phyloP scores from a whole-genome alignment of 2,797 vertebrate species.

The Cichlasoma orientale region DNA sequence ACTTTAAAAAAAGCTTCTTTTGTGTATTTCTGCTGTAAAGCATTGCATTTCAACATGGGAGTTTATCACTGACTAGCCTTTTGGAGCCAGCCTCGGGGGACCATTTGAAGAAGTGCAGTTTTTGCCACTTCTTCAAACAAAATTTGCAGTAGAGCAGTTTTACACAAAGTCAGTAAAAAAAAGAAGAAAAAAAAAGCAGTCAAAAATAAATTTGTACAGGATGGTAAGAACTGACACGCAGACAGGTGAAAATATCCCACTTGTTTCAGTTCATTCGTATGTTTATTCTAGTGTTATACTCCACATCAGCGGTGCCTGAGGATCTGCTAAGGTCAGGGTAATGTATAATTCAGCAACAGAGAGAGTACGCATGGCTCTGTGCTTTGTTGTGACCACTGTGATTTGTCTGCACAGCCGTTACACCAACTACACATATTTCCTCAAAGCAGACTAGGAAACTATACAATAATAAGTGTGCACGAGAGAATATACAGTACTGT shows the following conservation, averaged over 20 bases:
- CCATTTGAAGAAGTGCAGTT: not conserved
- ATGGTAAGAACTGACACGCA: not conserved
- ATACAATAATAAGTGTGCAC: not conserved
- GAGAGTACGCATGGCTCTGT: not conserved
- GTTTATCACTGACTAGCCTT: not conserved
- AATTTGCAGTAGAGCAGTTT: not conserved
- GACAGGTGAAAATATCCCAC: not conserved
- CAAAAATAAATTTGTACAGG: not conserved
- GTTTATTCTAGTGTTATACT: not conserved
- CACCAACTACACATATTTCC: too few relatives aligned
- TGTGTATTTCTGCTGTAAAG: not conserved
- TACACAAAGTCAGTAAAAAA: not conserved
- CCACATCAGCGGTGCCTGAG: not conserved
- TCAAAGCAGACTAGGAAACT: not conserved
- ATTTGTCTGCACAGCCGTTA: not conserved
- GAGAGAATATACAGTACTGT: not conserved
- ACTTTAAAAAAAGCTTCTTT: not conserved
- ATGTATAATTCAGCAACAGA: conserved; percentile 2
- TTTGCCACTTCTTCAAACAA: not conserved
- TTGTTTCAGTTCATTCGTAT: not conserved
- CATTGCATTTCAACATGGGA: not conserved
- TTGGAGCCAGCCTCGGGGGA: not conserved
- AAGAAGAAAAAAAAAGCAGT: fast-evolving
- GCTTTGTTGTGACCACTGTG: not conserved
- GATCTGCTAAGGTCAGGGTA: not conserved